Evolutionary conservation across 2,888 invertebrate species (phyloP).

Genomic region (Cancer borealis): DNA sequence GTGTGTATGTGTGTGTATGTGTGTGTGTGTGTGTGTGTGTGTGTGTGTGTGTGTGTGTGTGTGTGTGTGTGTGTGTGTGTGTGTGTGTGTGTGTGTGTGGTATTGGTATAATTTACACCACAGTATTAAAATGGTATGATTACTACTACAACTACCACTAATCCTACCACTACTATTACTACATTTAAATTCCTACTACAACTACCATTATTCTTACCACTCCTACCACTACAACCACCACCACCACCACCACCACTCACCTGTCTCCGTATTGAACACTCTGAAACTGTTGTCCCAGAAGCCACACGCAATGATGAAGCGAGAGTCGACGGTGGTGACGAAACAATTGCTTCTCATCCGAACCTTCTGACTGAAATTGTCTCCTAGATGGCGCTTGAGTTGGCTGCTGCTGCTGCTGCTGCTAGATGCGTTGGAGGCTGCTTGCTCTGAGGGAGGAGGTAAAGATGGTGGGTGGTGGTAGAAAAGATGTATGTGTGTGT

Average conservation of each 20-base stretch:
- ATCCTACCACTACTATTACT: background rate
- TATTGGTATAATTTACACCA: background rate
- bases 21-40: background rate
- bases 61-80: background rate
- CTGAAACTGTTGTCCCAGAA: constrained; percentile 99
- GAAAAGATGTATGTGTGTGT: background rate
- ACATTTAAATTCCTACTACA: background rate
- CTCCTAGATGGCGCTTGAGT: constrained; percentile 93
- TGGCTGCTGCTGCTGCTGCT: constrained; percentile 79
- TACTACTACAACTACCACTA: background rate
- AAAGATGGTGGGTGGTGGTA: background rate
- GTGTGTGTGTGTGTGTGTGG: background rate
- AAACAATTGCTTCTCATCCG: constrained; percentile 96
- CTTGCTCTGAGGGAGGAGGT: constrained; percentile 70
- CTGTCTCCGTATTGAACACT: constrained; percentile 97
- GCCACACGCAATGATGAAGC: constrained; percentile 97
- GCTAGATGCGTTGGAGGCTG: constrained; percentile 65
- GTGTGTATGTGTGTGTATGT: background rate
- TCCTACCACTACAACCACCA: background rate
- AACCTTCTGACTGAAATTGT: constrained; percentile 98
- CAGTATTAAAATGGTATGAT: background rate
- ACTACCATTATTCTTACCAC: background rate
- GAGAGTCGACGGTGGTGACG: constrained; percentile 95
- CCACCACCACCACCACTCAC: constrained; percentile 81
- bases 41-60: background rate